Evolutionary conservation across 2,888 invertebrate genomes (phyloP).

Genomic region (Ormyrus labotus): DNA sequence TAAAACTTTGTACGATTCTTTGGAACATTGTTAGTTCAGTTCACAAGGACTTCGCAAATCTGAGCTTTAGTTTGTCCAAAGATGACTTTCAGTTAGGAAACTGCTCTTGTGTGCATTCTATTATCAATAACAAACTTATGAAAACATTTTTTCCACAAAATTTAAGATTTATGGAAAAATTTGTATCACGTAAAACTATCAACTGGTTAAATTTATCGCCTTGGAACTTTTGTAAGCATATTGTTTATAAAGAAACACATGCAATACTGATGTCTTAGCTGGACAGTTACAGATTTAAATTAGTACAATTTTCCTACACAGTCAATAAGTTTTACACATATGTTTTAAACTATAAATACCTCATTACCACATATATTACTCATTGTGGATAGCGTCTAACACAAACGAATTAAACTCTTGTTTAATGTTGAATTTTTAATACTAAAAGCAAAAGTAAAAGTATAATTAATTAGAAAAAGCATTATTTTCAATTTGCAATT

Average conservation of each 20-base stretch:
- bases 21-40: constrained; percentile 38
- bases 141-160: constrained; percentile 41
- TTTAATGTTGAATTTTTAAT: not conserved
- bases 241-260: constrained; percentile 25
- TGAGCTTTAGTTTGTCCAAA: constrained; percentile 32
- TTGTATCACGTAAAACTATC: constrained; percentile 27
- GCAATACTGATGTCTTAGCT: constrained; percentile 19
- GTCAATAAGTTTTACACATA: constrained; percentile 46
- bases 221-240: constrained; percentile 31
- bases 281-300: constrained; percentile 37
- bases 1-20: constrained; percentile 54
- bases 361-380: constrained; percentile 44
- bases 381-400: constrained; percentile 42
- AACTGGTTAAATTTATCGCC: constrained; percentile 41
- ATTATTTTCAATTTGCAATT: constrained; percentile 12
- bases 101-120: constrained; percentile 20
- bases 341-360: constrained; percentile 43
- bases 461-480: not conserved
- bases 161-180: constrained; percentile 33
- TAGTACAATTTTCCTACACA: constrained; percentile 45
- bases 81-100: constrained; percentile 50
- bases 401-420: not conserved
- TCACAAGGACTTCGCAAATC: constrained; percentile 33
- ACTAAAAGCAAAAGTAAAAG: too few species aligned
- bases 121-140: constrained; percentile 45